Conservation (phyloP, 2,888 invertebrate genomes). For the Erpobdella octoculata region DNA sequence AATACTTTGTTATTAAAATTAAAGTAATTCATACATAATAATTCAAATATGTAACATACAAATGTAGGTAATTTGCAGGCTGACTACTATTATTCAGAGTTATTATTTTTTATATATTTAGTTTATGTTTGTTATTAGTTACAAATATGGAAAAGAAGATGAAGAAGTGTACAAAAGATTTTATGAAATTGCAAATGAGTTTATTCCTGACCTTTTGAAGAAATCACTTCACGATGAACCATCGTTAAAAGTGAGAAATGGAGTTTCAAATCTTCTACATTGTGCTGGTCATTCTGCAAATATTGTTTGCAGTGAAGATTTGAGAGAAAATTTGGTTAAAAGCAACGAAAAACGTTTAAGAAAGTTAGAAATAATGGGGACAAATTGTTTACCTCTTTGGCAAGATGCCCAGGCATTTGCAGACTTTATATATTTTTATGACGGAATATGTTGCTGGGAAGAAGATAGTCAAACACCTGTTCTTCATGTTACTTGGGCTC, state of each 20-base stretch:
- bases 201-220: slow-evolving; percentile 9
- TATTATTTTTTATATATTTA: too few relatives aligned
- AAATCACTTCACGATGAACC: background rate
- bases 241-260: too few relatives aligned
- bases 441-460: slow-evolving; percentile 26
- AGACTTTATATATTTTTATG: slow-evolving; percentile 10
- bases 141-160: slow-evolving; percentile 14
- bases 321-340: too few relatives aligned
- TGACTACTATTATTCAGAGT: too few relatives aligned
- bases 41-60: too few relatives aligned
- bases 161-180: slow-evolving; percentile 23
- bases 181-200: slow-evolving; percentile 14
- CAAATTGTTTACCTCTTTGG: too few relatives aligned
- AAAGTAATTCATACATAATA: too few relatives aligned
- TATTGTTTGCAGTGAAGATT: background rate
- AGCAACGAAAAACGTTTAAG: too few relatives aligned
- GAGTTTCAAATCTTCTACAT: too few relatives aligned
- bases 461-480: slow-evolving; percentile 3
- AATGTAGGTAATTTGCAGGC: too few relatives aligned
- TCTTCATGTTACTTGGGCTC: slow-evolving; percentile 15
- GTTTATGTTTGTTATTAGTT: too few relatives aligned
- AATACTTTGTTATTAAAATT: background rate
- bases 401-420: background rate
- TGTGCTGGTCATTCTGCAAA: background rate
- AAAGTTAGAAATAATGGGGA: too few relatives aligned